phyloP scores from a whole-genome alignment of 1,140 invertebrate genomes.

The Neodiprion lecontei region DNA sequence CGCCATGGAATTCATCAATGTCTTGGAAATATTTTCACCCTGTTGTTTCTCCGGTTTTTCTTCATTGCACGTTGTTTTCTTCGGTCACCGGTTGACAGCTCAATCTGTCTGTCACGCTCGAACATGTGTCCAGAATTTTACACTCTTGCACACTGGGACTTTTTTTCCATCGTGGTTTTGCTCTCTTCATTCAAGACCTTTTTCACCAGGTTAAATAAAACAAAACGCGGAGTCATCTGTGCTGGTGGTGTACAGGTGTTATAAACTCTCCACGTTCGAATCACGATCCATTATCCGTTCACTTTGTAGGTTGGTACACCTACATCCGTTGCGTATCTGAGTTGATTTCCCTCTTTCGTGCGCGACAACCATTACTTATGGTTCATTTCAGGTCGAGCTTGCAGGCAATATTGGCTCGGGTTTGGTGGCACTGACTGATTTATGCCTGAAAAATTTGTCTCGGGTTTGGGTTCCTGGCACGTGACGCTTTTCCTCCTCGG shows the following conservation, averaged over 20 bases:
- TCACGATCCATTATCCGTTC: background rate
- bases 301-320: background rate
- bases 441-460: conserved; percentile 3
- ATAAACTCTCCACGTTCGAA: background rate
- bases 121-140: background rate
- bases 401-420: background rate
- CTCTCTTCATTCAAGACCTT: background rate
- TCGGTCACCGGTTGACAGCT: background rate
- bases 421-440: conserved; percentile 5
- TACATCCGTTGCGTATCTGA: background rate
- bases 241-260: background rate
- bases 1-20: background rate
- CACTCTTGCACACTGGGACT: background rate
- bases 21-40: background rate
- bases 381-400: background rate
- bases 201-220: background rate
- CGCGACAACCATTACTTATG: background rate
- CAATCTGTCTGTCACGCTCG: background rate
- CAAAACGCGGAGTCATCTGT: background rate
- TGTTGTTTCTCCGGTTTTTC: background rate
- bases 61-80: background rate
- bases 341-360: conserved; percentile 7
- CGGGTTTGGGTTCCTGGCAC: too few species aligned
- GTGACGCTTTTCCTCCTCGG: too few species aligned
- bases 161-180: background rate